These are phyloP conservation scores for Microtus richardsoni DNA, from an alignment of 2,113 vertebrate species.

Conservation along the genomic window DNA sequence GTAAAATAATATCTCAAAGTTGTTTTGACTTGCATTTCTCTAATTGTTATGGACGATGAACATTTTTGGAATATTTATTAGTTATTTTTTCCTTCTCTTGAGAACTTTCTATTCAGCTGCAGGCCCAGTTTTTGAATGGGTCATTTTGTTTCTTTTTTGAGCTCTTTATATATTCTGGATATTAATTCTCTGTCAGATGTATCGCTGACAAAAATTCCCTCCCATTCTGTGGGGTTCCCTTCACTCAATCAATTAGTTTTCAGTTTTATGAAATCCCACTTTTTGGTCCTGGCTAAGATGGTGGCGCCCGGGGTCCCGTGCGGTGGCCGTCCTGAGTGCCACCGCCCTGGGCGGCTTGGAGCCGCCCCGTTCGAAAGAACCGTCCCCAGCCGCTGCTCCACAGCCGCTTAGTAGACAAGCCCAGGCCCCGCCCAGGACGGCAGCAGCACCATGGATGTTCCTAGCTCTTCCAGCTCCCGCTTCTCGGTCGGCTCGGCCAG, in stretches of 20 bases:
- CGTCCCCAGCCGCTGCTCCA: constrained; percentile 54
- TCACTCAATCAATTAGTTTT: not conserved
- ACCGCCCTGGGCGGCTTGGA: constrained; percentile 58
- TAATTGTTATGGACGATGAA: not conserved
- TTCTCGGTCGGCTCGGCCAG: constrained; percentile 59
- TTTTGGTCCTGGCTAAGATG: constrained; percentile 76
- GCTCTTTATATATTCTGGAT: not conserved
- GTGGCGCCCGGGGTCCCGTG: constrained; percentile 66
- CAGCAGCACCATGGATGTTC: constrained; percentile 70
- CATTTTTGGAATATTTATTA: not conserved
- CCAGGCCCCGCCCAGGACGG: constrained; percentile 62
- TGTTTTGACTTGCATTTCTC: not conserved
- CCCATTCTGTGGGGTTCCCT: not conserved
- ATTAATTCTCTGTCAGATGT: not conserved
- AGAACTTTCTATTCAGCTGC: not conserved
- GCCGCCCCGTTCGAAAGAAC: constrained; percentile 57
- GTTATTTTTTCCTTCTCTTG: not conserved
- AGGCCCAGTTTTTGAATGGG: not conserved
- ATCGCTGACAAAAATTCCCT: not conserved
- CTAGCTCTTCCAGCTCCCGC: not conserved
- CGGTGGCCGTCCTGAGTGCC: not conserved
- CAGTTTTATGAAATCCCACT: not conserved
- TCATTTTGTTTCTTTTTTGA: not conserved
- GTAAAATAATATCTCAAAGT: not conserved
- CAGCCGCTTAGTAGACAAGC: constrained; percentile 44